Evolutionary conservation across 2,888 invertebrate genomes (phyloP).

Genomic region (Molorchus minor): DNA sequence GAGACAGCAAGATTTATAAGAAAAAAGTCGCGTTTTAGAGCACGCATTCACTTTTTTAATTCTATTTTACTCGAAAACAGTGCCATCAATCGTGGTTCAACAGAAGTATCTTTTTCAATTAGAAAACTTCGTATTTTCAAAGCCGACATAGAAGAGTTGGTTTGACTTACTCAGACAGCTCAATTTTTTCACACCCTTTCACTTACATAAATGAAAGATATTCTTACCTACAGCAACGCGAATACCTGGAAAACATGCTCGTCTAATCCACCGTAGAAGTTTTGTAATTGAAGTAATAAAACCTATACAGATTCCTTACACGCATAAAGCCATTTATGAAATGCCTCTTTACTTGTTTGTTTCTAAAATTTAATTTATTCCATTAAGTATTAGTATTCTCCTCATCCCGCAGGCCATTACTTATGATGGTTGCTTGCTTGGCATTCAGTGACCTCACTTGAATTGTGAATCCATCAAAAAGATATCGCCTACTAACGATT

Average conservation of each 20-base stretch:
- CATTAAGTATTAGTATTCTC: constrained; percentile 32
- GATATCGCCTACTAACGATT: constrained; percentile 27
- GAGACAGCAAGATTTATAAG: no score
- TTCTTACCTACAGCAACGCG: constrained; percentile 19
- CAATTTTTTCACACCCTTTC: constrained; percentile 16
- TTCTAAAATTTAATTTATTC: constrained; percentile 32
- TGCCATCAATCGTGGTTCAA: no score
- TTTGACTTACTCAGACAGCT: no score
- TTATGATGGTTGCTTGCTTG: constrained; percentile 21
- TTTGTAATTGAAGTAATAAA: constrained; percentile 38
- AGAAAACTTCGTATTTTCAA: no score
- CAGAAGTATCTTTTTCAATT: no score
- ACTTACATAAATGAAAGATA: constrained; percentile 1
- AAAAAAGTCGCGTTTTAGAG: neutral
- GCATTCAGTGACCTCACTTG: constrained; percentile 16
- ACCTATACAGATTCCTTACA: constrained; percentile 35
- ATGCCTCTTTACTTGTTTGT: constrained; percentile 30
- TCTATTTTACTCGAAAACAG: neutral
- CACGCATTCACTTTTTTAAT: neutral
- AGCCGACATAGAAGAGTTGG: no score
- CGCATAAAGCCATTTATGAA: constrained; percentile 39
- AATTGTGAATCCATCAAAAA: constrained; percentile 26
- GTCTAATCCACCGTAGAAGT: constrained; percentile 35
- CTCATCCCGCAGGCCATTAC: constrained; percentile 29
- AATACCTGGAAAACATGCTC: constrained; percentile 31